Evolutionary conservation across 2,797 vertebrate genomes (phyloP).

Genomic region (Ctenochaetus hawaiiensis): DNA sequence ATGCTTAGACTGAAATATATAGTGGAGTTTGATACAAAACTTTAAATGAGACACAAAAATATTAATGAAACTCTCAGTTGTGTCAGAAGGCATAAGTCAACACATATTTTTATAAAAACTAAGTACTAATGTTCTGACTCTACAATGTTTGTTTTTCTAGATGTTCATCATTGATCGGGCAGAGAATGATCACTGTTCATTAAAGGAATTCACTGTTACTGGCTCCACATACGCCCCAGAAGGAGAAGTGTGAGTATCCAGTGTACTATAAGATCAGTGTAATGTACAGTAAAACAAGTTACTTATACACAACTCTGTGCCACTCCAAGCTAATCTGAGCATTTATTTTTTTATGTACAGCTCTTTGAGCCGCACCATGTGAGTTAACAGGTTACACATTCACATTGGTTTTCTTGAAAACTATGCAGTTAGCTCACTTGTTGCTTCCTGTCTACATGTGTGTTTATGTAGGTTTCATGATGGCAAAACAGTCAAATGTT

Average conservation of each 20-base stretch:
- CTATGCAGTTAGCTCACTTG: neutral
- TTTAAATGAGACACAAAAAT: neutral
- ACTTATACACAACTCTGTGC: too few relatives aligned
- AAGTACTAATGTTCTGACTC: conserved; percentile 5
- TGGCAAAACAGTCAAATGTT: conserved; percentile 86
- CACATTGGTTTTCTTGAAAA: conserved; percentile 11
- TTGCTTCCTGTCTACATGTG: neutral
- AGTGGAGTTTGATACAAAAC: neutral
- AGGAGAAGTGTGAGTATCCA: conserved; percentile 94
- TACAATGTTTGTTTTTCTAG: conserved; percentile 75
- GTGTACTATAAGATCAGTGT: neutral
- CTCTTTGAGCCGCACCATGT: neutral
- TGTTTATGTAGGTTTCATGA: conserved; percentile 84
- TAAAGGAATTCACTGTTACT: conserved; percentile 95
- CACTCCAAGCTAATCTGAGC: neutral
- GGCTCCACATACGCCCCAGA: conserved; percentile 97
- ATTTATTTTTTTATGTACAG: neutral
- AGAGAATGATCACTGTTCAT: conserved; percentile 89
- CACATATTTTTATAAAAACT: neutral
- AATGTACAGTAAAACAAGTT: neutral
- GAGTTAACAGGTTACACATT: too few relatives aligned
- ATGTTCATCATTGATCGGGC: conserved; percentile 94
- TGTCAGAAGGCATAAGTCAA: neutral
- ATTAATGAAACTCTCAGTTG: neutral
- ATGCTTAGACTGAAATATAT: neutral